A percentile compares a stretch with the other conserved stretches of the same genome.
Conservation (phyloP, 2,113 vertebrate genomes). For the Mionectes macconnelli region DNA sequence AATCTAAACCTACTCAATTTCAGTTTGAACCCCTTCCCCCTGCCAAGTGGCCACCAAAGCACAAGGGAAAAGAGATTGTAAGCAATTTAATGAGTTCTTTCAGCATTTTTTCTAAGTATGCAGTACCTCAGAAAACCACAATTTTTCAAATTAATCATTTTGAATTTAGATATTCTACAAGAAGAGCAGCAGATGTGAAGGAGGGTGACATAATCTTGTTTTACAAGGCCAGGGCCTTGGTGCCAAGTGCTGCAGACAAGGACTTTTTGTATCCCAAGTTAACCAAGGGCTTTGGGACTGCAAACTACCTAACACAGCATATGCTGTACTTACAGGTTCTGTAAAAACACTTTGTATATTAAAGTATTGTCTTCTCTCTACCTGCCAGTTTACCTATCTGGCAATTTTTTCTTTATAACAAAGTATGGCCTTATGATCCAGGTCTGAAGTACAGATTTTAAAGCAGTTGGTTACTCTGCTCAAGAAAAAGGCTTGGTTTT, state of each 20-base stretch:
- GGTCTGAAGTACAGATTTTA: not conserved
- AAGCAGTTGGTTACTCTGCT: not conserved
- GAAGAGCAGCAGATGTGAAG: slow-evolving; percentile 5
- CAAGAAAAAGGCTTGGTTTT: not conserved
- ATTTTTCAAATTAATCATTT: not conserved
- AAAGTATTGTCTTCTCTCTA: not conserved
- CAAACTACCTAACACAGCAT: not conserved
- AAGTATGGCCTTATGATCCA: not conserved
- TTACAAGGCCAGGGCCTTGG: not conserved
- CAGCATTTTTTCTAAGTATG: not conserved
- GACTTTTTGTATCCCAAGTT: not conserved
- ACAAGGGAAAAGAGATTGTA: not conserved
- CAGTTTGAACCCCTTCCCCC: not conserved
- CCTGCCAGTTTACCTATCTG: not conserved
- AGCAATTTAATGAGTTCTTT: not conserved
- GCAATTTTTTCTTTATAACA: not conserved
- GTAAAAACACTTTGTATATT: not conserved
- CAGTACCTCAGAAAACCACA: not conserved
- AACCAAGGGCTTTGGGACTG: not conserved
- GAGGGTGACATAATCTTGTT: not conserved
- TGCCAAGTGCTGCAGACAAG: not conserved
- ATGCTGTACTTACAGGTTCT: not conserved
- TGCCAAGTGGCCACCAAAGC: not conserved
- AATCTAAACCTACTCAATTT: not conserved
- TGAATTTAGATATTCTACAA: not conserved